Base-by-base conservation (phyloP, 2,888 invertebrate species). In the Proisotoma minuta region DNA sequence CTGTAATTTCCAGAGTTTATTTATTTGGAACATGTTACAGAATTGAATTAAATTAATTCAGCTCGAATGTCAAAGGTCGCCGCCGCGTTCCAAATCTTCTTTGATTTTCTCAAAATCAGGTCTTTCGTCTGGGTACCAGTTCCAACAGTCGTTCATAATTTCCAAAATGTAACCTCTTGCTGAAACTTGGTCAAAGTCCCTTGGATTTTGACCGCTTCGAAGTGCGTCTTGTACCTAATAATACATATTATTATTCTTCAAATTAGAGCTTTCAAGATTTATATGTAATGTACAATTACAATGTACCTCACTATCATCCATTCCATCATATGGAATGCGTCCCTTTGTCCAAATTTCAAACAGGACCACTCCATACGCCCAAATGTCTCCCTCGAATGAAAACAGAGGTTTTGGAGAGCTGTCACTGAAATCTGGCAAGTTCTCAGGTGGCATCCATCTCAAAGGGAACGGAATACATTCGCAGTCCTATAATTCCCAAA, bases 371-470 rank as follows among this genome's bases (percentile, higher is more conserved):
- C 57, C 57, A 20, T 27, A 57, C 8, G 57, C 47, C 57, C 57
- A 57, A 1, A 57, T n/a, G 23, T 57, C 57, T 26, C 57, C 57
- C 28, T 57, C 48, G 2, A 26, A 2, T 12, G 48, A 40, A 22
- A 23, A 24, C 26, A 22, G 22, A 10, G 12, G 18, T 8, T 20
- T 8, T n/a, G 23, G 23, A 24, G 4, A 4, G 24, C 24, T n/a
- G 23, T 24, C 24, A 29, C 34, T 29, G 34, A n/a, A 29, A 3
- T 26, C 47, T 1, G 57, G 57, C 5, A 49, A 22, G 20, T 48
- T 57, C 23, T 57, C 57, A 18, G 57, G 57, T 5, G 57, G 57
- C 57, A 57, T 57, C 57, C 57, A 57, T 15, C 57, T 20, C 18
- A 57, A 5, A 2, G 57, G 57, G 22, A 47, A 57, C 1, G 28